Evolutionary conservation across 2,113 vertebrate genomes (phyloP).

Genomic region (Ceyx melanurus): DNA sequence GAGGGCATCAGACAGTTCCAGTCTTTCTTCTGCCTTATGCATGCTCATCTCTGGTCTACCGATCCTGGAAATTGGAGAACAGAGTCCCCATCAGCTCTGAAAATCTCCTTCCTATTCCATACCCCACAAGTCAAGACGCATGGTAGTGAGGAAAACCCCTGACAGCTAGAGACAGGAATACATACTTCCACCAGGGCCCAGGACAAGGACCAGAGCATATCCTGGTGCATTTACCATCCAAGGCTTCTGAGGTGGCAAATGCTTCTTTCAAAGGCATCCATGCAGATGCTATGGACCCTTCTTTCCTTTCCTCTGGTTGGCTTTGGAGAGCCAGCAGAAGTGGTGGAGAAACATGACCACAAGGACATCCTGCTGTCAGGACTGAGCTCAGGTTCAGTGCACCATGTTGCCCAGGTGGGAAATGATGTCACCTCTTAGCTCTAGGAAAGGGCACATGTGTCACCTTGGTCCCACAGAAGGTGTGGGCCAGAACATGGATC

Average conservation of each 20-base stretch:
- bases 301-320: background rate
- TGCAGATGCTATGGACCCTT: background rate
- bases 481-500: background rate
- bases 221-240: background rate
- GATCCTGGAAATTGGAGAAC: background rate
- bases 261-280: background rate
- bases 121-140: background rate
- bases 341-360: background rate
- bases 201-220: rapidly evolving
- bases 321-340: background rate
- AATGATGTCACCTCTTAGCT: background rate
- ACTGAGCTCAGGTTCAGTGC: background rate
- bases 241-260: rapidly evolving
- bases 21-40: background rate
- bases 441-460: background rate
- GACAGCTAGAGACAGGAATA: background rate
- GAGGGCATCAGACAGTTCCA: background rate
- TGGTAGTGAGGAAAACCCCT: background rate
- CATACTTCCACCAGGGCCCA: rapidly evolving
- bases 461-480: background rate
- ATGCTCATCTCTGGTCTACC: background rate
- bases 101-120: background rate
- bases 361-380: background rate
- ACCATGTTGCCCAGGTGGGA: rapidly evolving
- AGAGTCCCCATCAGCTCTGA: background rate